A percentile compares a stretch with the other conserved stretches of the same genome.
Evolutionary conservation across 2,888 invertebrate genomes (phyloP).

Genomic region (Siphonodentalium dalli): DNA sequence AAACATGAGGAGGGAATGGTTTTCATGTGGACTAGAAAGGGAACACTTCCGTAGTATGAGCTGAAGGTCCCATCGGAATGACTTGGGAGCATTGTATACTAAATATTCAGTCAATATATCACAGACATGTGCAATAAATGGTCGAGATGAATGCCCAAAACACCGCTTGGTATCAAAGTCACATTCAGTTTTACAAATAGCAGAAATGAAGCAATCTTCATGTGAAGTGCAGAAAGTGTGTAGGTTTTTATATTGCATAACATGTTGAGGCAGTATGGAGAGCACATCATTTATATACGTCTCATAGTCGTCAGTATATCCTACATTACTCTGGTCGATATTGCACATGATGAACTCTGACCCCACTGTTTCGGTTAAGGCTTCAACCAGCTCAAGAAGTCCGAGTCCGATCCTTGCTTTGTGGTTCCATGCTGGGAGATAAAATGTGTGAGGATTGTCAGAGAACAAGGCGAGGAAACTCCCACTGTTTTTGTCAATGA

Average conservation of each 20-base stretch:
- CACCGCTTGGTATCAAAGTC: neutral
- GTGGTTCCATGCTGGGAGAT: neutral
- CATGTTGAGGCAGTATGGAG: neutral
- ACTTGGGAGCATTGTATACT: no score
- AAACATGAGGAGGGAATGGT: no score
- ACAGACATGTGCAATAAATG: neutral
- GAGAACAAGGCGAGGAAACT: neutral
- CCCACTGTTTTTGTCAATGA: neutral
- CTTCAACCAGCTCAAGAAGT: neutral
- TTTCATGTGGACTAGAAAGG: no score
- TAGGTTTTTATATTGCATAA: neutral
- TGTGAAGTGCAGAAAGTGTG: neutral
- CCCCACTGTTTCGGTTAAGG: neutral
- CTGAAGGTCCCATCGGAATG: no score
- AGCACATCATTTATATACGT: neutral
- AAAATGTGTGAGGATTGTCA: neutral
- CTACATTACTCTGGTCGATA: neutral
- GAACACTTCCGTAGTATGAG: no score
- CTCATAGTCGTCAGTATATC: neutral
- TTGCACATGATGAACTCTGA: neutral
- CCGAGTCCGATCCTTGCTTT: neutral
- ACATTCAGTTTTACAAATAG: neutral
- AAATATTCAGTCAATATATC: conserved; percentile 1
- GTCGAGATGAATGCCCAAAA: no score
- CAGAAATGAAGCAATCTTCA: neutral